Percentiles rank a stretch among this genome's conserved stretches.
These are phyloP conservation scores for Drosophila athabasca DNA, from an alignment of 1,140 invertebrate genomes.

Conservation along the genomic window DNA sequence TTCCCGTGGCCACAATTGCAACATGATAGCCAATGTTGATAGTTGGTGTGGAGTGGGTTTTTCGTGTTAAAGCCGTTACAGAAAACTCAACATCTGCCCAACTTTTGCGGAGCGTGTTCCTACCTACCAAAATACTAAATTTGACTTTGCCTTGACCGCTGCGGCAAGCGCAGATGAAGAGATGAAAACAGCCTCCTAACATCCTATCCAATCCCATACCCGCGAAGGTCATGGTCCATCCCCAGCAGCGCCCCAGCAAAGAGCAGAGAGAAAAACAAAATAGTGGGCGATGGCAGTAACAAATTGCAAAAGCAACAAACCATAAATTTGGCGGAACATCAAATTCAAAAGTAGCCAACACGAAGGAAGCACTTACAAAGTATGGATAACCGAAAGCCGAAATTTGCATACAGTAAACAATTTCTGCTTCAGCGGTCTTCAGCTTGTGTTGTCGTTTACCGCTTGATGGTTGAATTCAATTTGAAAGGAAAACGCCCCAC, in stretches of 20 bases:
- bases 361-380: slow-evolving; percentile 39
- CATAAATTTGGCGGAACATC: slow-evolving; percentile 41
- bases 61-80: too few species aligned
- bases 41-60: too few species aligned
- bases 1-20: slow-evolving; percentile 1
- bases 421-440: slow-evolving; percentile 33
- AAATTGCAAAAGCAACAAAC: slow-evolving; percentile 38
- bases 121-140: neutral
- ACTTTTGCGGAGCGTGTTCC: too few species aligned
- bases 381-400: slow-evolving; percentile 21
- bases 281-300: slow-evolving; percentile 23
- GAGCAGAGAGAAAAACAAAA: slow-evolving; percentile 19
- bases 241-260: neutral
- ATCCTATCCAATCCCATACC: slow-evolving; percentile 1
- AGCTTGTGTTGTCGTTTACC: slow-evolving; percentile 18
- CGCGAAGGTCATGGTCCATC: slow-evolving; percentile 37
- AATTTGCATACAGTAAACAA: slow-evolving; percentile 59
- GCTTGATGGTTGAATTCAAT: slow-evolving; percentile 51
- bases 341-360: slow-evolving; percentile 15
- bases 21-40: neutral
- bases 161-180: neutral
- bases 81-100: too few species aligned
- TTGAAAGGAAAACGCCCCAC: slow-evolving; percentile 58
- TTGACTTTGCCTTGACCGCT: slow-evolving; percentile 33
- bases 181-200: neutral